Base-by-base conservation (phyloP, 2,888 invertebrate species). In the Cyclophora albipunctata region DNA sequence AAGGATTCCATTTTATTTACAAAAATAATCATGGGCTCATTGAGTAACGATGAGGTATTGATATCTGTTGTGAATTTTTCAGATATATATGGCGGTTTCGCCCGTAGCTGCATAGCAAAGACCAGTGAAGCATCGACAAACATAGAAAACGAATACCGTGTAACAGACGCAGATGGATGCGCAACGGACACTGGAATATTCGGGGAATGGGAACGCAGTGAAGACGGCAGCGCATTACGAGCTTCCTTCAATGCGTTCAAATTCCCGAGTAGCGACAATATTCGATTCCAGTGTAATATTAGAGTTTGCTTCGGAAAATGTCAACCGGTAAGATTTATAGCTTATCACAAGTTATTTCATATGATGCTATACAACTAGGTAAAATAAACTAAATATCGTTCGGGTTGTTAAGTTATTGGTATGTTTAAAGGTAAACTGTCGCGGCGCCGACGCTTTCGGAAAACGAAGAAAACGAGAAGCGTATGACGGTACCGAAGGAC, bases 241-340 rank as follows among this genome's bases (percentile, higher is more conserved):
- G 97, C 97, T 58, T 93, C 94, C 65, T 97, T 98, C 82, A 96
- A 96, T 75, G 97, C 97, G 3, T 97, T 97, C 80, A 97, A 97
- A 75, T 98, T 97, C 92, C 97, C 97, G 0, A 96, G 95, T 66
- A 96, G 96, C 71, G 97, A 97, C 71, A 97, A 96, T 71, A 96
- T 97, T 67, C 89, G 96, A 81, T 97, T 98, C 95, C 97, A 97
- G 81, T 97, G 97, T 79, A 97, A 97, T 78, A 96, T 97, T 67
- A 91, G 97, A 54, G 97, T 98, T 5, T 97, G 97, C 90, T 97
- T 97, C 73, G 97, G 97, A 76, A 95, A 93, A 85, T 98, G 97
- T 78, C 97, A 97, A 90, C 97, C 97, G 66, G 97, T 95, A 86
- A 91, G 93, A 58, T 44, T 20, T 40, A 20, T 20, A 20, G 41